Evolutionary conservation across 2,113 vertebrate genomes (phyloP), one percentile per base, ranked within the genome.

Genomic region (Bubo blakistoni): DNA sequence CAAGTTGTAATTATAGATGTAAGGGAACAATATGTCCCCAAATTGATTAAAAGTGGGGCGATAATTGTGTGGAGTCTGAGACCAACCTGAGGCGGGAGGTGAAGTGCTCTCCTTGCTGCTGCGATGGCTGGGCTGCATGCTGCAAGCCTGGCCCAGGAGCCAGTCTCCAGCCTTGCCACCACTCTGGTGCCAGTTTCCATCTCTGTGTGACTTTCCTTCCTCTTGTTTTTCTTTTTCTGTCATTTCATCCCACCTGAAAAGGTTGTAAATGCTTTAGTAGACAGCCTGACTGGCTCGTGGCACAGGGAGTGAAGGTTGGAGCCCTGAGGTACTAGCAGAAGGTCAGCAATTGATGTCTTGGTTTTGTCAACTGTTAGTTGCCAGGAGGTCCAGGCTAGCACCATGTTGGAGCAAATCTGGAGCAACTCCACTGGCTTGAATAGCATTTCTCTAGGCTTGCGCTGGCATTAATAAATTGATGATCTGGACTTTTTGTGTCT

Each of bases 51-150:
- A 78, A 80, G 16, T 32, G 46, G 47, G 42, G 55, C 5, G 32
- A 19, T 59, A 57, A 58, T 19, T 76, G n/a, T 1, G 0, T 25
- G 49, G 81, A 44, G 16, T 9, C 21, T 13, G 34, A 82, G 61
- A 38, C 7, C 57, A 59, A 1, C 9, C 16, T 0, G 4, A 58
- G 51, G 11, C 4, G 26, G 16, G 44, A 47, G 49, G 16, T 19
- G 30, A 42, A 38, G 29, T 32, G 34, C 32, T 51, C 51, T n/a
- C 10, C 0, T 5, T 4, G 10, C 44, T 38, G 47, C 38, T 65
- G 46, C 1, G 0, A 22, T 29, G 73, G 40, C 44, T 17, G 7
- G 84, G 27, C 57, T 69, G 29, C 0, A 1, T 22, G 36, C 69
- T 62, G 46, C 10, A 20, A 52, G 61, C 30, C 12, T 42, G n/a